phyloP scores from a whole-genome alignment of 2,113 vertebrate genomes.

The Ariopsis seemanni region DNA sequence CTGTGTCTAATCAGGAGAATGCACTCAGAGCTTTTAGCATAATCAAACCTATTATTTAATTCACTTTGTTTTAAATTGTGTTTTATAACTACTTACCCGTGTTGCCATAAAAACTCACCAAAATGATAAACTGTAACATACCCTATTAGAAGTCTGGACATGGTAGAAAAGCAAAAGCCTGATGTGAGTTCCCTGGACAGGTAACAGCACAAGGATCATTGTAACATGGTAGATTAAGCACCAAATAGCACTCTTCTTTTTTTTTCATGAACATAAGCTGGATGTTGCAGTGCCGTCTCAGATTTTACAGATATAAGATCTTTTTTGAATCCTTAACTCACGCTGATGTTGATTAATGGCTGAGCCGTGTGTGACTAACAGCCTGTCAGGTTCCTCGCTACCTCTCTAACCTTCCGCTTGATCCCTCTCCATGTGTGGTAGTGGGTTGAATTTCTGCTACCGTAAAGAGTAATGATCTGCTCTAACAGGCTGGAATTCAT shows the following conservation, averaged over 20 bases:
- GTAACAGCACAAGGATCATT: neutral
- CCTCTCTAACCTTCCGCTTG: conserved; percentile 18
- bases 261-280: neutral
- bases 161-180: neutral
- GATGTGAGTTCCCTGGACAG: neutral
- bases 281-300: no score
- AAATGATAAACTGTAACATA: neutral
- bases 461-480: conserved; percentile 48
- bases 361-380: conserved; percentile 27
- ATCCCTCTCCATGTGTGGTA: conserved; percentile 30
- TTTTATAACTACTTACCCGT: neutral
- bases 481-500: conserved; percentile 53
- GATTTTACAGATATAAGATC: neutral
- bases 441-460: conserved; percentile 37
- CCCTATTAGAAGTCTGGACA: neutral
- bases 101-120: neutral
- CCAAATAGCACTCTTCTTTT: neutral
- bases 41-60: neutral
- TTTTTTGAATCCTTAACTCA: neutral
- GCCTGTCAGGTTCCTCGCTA: conserved; percentile 18
- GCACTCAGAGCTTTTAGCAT: neutral
- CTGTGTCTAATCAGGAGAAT: neutral
- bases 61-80: no score
- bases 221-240: neutral
- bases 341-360: conserved; percentile 40